These are phyloP conservation scores for Pollenia amentaria DNA, from an alignment of 2,888 invertebrate species.

Conservation along the genomic window DNA sequence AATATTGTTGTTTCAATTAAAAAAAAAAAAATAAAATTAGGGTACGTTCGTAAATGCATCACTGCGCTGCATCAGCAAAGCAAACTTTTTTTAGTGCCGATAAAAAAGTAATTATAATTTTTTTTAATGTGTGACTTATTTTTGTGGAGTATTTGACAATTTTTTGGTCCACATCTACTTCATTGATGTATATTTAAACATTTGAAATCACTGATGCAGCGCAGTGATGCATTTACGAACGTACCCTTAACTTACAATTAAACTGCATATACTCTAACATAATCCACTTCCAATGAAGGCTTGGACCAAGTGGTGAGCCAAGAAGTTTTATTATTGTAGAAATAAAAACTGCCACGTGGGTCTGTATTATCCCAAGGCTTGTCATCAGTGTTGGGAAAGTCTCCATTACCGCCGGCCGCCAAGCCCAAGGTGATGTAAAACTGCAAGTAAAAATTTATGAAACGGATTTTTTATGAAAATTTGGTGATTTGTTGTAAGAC, in stretches of 20 bases:
- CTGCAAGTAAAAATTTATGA: conserved; percentile 84
- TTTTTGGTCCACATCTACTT: too few species aligned
- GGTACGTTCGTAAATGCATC: too few species aligned
- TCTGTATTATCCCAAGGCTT: conserved; percentile 92
- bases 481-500: too few species aligned
- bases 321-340: conserved; percentile 87
- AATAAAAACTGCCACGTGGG: conserved; percentile 88
- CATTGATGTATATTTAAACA: too few species aligned
- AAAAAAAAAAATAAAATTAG: too few species aligned
- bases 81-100: too few species aligned
- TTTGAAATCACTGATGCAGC: too few species aligned
- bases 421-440: conserved; percentile 92
- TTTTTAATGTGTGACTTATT: too few species aligned
- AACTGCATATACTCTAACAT: conserved; percentile 82
- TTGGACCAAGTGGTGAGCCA: conserved; percentile 91
- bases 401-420: conserved; percentile 90
- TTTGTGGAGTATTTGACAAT: too few species aligned
- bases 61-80: too few species aligned
- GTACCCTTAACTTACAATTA: conserved; percentile 66
- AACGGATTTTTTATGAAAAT: neutral
- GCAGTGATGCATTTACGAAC: too few species aligned
- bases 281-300: conserved; percentile 81
- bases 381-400: conserved; percentile 87
- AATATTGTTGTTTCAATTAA: conserved; percentile 9
- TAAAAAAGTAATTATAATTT: too few species aligned